These are phyloP conservation scores for Paradisaea rubra DNA, from an alignment of 2,113 vertebrate species.

Conservation along the genomic window DNA sequence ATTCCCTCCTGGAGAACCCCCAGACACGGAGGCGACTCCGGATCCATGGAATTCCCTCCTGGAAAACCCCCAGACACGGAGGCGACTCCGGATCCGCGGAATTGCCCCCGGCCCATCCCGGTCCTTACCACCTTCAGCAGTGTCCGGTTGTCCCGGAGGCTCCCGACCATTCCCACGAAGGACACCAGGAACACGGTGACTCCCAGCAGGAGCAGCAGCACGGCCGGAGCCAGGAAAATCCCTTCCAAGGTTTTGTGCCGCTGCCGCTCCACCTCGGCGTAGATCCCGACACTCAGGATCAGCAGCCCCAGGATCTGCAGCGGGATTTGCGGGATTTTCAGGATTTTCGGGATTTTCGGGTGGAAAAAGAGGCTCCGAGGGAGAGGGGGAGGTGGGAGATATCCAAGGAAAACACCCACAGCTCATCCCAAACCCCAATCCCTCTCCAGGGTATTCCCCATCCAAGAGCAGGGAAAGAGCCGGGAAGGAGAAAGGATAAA, in stretches of 20 bases:
- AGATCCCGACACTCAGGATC: background rate
- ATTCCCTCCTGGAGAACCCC: background rate
- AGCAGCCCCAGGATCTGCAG: background rate
- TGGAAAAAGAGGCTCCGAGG: background rate
- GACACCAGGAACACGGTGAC: background rate
- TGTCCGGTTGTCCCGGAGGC: background rate
- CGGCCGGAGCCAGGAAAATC: background rate
- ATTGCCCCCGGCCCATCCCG: background rate
- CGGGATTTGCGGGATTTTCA: fast-evolving
- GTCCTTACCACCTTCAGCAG: background rate
- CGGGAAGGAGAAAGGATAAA: background rate
- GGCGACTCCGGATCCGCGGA: background rate
- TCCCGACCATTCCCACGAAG: background rate
- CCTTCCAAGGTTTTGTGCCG: background rate
- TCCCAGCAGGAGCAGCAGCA: background rate
- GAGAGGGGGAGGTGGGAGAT: background rate
- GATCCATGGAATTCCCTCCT: background rate
- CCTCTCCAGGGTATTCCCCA: background rate
- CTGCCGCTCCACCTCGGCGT: background rate
- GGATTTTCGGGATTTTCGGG: background rate
- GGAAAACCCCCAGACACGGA: too few species aligned
- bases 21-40: too few species aligned
- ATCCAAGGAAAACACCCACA: background rate
- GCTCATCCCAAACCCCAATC: background rate
- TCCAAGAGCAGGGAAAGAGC: background rate